Evolutionary conservation across 2,113 vertebrate genomes (phyloP), one percentile per base, ranked within the genome.

Genomic region (Corythornis madagascariensis): DNA sequence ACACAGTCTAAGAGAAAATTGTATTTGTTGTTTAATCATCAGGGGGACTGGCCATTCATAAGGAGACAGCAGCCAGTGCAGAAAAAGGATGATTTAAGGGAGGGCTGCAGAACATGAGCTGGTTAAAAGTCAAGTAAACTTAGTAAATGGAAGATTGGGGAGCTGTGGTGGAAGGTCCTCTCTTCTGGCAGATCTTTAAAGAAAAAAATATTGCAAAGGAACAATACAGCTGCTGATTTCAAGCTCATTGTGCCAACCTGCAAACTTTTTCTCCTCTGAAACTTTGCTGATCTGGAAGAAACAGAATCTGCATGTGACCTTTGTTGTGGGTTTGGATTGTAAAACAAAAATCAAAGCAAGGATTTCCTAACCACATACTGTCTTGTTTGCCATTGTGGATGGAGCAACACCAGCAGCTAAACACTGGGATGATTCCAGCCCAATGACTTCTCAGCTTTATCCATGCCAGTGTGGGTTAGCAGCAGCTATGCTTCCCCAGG

Each of bases 21-120:
- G 47, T 90, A 84, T 86, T 90, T 96, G 60, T 94, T 96, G 72
- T 96, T 96, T 96, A 94, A 97, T 91, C 87, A 94, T 96, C 59
- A 16, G 40, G 45, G 55, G 35, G 72, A 60, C n/a, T 72, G 73
- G 73, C 18, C 86, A 90, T 94, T 92, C 93, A 93, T 79, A 83
- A 92, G 73, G 80, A 76, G 72, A 72, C 21, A 84, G 73, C 20
- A 90, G 38, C 28, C 70, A 60, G 4, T 81, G 55, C 48, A 85
- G 73, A 90, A 84, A 94, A 17, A 82, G 57, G 45, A 65, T 59
- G 78, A 89, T 81, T 88, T 75, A 84, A 94, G 17, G 40, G 35
- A 83, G 55, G 40, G 7, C 1, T 59, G 35, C 25, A 90, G 69
- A 90, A 74, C 3, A 12, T 31, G 53, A 82, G 56, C 77, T 14